Evolutionary conservation across 2,888 invertebrate genomes (phyloP), one percentile per base, ranked within the genome.

Genomic region (Aleiodes alternator): DNA sequence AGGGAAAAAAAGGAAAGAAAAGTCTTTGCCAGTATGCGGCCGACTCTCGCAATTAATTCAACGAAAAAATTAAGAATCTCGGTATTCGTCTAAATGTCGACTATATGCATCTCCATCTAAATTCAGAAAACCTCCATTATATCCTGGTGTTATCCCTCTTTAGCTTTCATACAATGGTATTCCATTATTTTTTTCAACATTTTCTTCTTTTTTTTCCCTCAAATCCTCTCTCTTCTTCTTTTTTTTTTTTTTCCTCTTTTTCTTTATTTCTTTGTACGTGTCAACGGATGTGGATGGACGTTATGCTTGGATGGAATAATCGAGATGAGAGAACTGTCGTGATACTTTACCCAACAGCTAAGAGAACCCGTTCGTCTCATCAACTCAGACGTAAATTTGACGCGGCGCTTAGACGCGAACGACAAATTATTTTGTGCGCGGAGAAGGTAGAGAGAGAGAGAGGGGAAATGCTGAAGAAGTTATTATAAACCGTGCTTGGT

Each of bases 31-130:
- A 68, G 53, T 51, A 56, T 50, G 51, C 68, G 50, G 50, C 61
- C 61, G 79, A 79, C 78, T 79, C 74, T 78, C 38, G 87, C 84
- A 87, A 88, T 88, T 87, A 88, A 87, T 86, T 81, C 82, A 31
- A 75, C 82, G 82, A 83, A 86, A 85, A 84, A 86, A 85, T 86
- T 79, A 76, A 69, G 51, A 43, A 51, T 16, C 56, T 31, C 59
- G 38, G 68, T 50, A 57, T 64, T 38, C 71, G 61, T 71, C 70
- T 69, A 69, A 64, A 64, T 64, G 64, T 64, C 76, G 50, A 57
- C 69, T 69, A 51, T 72, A 71, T 69, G 29, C 59, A 72, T 76
- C 76, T 76, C 68, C 69, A 73, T 75, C 55, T 73, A 72, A 76
- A 51, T 74, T 69, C 16, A 73, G 75, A 69, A 43, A 69, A 53